phyloP scores from a whole-genome alignment of 2,797 vertebrate genomes.

The Manis pentadactyla region DNA sequence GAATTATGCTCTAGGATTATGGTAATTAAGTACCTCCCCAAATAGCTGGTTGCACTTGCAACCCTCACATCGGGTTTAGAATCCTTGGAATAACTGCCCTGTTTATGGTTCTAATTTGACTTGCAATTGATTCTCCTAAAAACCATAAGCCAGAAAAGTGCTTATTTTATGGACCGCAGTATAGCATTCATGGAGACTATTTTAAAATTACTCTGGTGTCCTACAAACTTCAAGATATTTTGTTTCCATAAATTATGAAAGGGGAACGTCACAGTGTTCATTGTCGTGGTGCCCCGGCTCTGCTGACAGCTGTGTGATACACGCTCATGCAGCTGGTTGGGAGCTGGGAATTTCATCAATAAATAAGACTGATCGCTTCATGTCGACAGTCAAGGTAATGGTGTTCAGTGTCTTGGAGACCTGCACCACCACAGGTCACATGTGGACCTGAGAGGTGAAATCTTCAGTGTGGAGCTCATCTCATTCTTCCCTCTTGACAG shows the following conservation, averaged over 20 bases:
- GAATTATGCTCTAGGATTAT: constrained; percentile 22
- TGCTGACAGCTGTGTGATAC: constrained; percentile 99
- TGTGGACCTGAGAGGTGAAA: constrained; percentile 70
- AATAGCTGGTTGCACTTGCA: not conserved
- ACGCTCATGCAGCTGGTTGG: constrained; percentile 98
- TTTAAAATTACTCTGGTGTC: constrained; percentile 77
- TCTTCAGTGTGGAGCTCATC: constrained; percentile 61
- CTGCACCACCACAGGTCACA: constrained; percentile 64
- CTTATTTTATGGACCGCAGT: constrained; percentile 48
- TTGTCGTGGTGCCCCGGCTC: constrained; percentile 94
- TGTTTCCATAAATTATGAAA: constrained; percentile 99
- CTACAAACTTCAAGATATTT: constrained; percentile 87
- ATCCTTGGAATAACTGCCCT: constrained; percentile 64
- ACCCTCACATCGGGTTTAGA: constrained; percentile 53
- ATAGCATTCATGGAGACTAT: constrained; percentile 58
- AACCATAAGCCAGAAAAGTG: constrained; percentile 66
- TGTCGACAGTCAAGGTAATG: constrained; percentile 99
- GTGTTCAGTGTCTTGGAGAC: constrained; percentile 95
- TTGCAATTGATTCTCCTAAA: constrained; percentile 64
- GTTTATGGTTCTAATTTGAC: constrained; percentile 67
- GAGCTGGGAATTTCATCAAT: constrained; percentile 99
- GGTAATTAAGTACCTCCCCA: constrained; percentile 42
- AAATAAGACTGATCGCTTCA: constrained; percentile 99
- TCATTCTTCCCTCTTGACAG: constrained; percentile 65
- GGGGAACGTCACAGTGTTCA: constrained; percentile 97